Evolutionary conservation across 2,888 invertebrate species (phyloP).

Genomic region (Pristionchus fissidentatus): DNA sequence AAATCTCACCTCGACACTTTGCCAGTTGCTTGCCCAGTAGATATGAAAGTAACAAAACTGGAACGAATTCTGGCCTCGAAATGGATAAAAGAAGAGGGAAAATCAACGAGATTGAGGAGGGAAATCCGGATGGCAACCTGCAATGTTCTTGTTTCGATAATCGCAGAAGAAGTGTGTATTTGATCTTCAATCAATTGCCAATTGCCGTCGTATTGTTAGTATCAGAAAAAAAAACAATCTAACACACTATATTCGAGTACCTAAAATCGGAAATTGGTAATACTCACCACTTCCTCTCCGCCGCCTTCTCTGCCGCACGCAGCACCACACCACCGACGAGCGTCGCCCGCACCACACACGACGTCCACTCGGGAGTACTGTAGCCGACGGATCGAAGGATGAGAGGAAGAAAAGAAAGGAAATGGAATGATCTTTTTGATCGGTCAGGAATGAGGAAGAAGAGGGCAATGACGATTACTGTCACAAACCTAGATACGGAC

Average conservation of each 20-base stretch:
- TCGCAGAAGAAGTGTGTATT: background rate
- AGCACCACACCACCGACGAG: background rate
- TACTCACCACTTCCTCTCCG: conserved; percentile 7
- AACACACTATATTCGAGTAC: background rate
- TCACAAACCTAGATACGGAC: no score
- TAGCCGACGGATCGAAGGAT: background rate
- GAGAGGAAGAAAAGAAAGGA: background rate
- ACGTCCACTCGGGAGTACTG: conserved; percentile 8
- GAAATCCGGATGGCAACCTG: background rate
- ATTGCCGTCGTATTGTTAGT: background rate
- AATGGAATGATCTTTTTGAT: background rate
- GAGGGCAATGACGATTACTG: background rate
- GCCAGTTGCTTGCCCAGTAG: conserved; percentile 19
- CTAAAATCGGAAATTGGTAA: background rate
- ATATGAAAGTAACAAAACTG: background rate
- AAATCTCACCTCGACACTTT: conserved; percentile 27
- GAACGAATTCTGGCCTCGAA: background rate
- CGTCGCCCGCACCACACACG: conserved; percentile 42
- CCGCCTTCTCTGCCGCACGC: background rate
- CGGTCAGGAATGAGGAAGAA: conserved; percentile 17
- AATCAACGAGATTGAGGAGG: background rate
- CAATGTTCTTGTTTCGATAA: background rate
- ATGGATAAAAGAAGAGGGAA: conserved; percentile 19
- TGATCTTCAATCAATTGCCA: background rate
- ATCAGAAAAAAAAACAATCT: background rate